Conservation (phyloP, 2,113 vertebrate species). For the Silurus glanis region DNA sequence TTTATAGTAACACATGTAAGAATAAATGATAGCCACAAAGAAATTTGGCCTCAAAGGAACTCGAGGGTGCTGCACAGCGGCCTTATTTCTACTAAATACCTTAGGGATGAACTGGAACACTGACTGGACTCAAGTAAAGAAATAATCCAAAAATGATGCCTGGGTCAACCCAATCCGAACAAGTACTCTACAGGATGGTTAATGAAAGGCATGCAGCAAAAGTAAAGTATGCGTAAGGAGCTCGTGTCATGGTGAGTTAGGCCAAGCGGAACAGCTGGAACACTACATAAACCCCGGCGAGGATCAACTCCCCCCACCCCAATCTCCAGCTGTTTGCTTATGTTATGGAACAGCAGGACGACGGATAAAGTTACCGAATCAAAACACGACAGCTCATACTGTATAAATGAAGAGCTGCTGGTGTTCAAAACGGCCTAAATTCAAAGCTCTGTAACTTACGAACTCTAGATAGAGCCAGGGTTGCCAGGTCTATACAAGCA, state of each 20-base stretch:
- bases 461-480: background rate
- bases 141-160: background rate
- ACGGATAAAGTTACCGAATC: conserved; percentile 33
- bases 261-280: conserved; percentile 56
- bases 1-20: too few species aligned
- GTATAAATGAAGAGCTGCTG: background rate
- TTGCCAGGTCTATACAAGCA: too few species aligned
- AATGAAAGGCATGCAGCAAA: conserved; percentile 61
- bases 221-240: conserved; percentile 56
- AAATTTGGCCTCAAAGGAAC: too few species aligned
- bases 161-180: background rate
- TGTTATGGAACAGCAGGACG: conserved; percentile 34
- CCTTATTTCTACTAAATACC: too few species aligned
- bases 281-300: conserved; percentile 26
- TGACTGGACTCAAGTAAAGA: background rate
- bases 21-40: too few species aligned
- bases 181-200: conserved; percentile 39
- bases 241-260: conserved; percentile 59
- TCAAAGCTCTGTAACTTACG: background rate
- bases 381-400: conserved; percentile 15
- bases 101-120: background rate
- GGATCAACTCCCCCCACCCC: conserved; percentile 8
- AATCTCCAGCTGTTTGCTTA: conserved; percentile 43
- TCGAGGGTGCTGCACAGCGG: too few species aligned
- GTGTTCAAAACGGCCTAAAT: background rate